Evolutionary conservation across 2,113 vertebrate genomes (phyloP), one percentile per base, ranked within the genome.

Genomic region (Donacobius atricapilla): DNA sequence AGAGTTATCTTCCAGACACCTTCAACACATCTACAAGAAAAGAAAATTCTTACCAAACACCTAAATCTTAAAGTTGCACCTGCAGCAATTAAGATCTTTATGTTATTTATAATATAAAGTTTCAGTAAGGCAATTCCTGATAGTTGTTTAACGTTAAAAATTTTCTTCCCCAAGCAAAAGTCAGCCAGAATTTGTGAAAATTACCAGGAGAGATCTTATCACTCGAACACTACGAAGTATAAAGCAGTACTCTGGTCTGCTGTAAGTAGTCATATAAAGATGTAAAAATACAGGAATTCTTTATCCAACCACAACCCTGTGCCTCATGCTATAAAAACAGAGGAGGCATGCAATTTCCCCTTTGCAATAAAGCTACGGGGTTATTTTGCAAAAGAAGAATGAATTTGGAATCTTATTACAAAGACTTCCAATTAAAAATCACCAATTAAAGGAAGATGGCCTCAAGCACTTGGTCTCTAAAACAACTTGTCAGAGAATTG

Each of bases 381-480:
- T 66, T 83, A 89, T 83, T 93, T 93, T 94, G 75, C 95, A 97
- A 76, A 93, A 89, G 53, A 83, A 87, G 47, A 94, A 87, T 69
- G 76, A 76, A 84, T 85, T 68, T 82, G 66, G 47, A 91, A 94
- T 84, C 89, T 53, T 96, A 72, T 71, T 91, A 64, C 85, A 83
- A 64, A 87, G 68, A n/a, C 77, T 95, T 93, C 73, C 58, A 95
- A 81, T 44, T 91, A 92, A 91, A 95, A 96, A 85, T 69, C 78
- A 93, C 65, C 91, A 96, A 95, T 89, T 94, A 96, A 89, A 93
- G 51, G 81, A 95, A 89, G 76, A 94, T 42, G 35, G 53, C 84
- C 87, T 89, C 50, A 75, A 69, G 89, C 86, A 92, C 11, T 11
- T 37, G 18, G 71, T 63, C 50, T 70, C 50, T 73, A 83, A 76